Evolutionary conservation across 2,113 vertebrate genomes (phyloP).

Genomic region (Ariopsis seemanni): DNA sequence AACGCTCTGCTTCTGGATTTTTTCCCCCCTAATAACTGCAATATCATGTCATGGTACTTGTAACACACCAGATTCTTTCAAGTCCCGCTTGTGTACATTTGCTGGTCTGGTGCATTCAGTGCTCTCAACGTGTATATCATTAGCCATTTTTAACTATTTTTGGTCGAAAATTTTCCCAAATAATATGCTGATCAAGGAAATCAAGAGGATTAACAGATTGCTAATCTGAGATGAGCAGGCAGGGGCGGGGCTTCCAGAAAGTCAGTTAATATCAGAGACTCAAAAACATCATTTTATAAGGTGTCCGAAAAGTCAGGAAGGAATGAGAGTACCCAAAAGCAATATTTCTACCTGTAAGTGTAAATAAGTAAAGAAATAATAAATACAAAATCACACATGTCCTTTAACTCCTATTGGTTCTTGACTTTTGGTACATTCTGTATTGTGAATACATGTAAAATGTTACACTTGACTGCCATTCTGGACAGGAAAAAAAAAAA

Average conservation of each 20-base stretch:
- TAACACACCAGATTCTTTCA: constrained; percentile 22
- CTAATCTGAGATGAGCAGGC: neutral
- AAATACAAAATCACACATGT: neutral
- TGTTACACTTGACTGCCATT: neutral
- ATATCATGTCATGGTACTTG: constrained; percentile 1
- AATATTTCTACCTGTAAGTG: neutral
- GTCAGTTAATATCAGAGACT: neutral
- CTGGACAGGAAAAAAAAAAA: neutral
- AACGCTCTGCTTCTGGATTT: constrained; percentile 7
- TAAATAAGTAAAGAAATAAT: neutral
- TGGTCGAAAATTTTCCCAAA: too few species aligned
- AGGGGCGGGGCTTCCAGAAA: neutral
- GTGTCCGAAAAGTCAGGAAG: neutral
- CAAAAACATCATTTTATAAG: neutral
- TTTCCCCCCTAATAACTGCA: neutral
- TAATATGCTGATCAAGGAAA: neutral
- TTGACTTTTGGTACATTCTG: neutral
- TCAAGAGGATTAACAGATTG: neutral
- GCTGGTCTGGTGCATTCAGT: constrained; percentile 17
- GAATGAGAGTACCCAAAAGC: neutral
- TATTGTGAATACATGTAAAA: neutral
- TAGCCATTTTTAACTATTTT: neutral
- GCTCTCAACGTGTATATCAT: too few species aligned
- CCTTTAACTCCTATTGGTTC: neutral
- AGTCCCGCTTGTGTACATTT: constrained; percentile 16